Evolutionary conservation across 1,140 invertebrate species (phyloP).

Genomic region (Plodia interpunctella): DNA sequence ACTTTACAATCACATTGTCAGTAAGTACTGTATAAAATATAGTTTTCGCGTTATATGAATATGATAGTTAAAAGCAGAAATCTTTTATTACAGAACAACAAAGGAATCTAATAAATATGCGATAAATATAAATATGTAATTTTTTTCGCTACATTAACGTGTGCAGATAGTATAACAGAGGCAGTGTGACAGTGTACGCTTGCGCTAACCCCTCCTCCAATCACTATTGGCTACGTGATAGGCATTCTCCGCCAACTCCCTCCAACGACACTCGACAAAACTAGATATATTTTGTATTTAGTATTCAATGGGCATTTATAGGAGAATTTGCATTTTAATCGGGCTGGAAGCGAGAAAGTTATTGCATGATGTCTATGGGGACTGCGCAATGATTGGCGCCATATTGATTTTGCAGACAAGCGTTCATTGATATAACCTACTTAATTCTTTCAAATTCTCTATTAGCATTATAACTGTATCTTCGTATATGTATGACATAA

Average conservation of each 20-base stretch:
- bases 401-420: not conserved
- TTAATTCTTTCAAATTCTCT: no score
- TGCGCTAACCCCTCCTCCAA: not conserved
- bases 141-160: not conserved
- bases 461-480: no score
- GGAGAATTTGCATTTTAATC: conserved; percentile 9
- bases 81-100: not conserved
- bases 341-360: conserved; percentile 7
- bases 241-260: not conserved
- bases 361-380: not conserved
- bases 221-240: not conserved
- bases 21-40: no score
- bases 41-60: no score
- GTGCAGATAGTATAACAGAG: not conserved
- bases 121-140: no score
- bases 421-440: not conserved
- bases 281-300: not conserved
- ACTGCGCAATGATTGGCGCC: not conserved
- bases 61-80: not conserved
- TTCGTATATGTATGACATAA: no score
- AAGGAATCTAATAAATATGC: not conserved
- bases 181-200: not conserved
- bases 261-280: not conserved
- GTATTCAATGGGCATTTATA: conserved; percentile 6
- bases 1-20: no score